These are phyloP conservation scores for Hypena proboscidalis DNA, from an alignment of 2,888 invertebrate species.

Conservation along the genomic window DNA sequence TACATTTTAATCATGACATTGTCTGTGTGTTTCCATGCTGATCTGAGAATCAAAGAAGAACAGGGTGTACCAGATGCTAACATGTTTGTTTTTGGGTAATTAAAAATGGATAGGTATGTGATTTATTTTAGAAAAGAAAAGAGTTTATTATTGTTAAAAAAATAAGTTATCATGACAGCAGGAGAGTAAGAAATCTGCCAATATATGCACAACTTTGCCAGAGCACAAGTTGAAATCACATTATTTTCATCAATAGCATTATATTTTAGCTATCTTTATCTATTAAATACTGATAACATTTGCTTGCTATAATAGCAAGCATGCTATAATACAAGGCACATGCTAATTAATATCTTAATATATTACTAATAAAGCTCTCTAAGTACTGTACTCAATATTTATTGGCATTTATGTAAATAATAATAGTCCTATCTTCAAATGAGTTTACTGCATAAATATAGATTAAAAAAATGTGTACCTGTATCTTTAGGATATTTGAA, in stretches of 20 bases:
- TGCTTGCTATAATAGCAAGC: too few relatives aligned
- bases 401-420: too few relatives aligned
- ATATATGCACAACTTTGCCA: conserved; percentile 13
- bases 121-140: conserved; percentile 4
- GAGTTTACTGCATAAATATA: too few relatives aligned
- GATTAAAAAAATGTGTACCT: too few relatives aligned
- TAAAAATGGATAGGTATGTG: conserved; percentile 1
- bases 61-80: conserved; percentile 37
- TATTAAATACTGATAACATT: too few relatives aligned
- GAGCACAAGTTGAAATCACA: conserved; percentile 24
- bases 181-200: not conserved
- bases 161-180: not conserved
- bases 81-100: conserved; percentile 12
- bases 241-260: conserved; percentile 1
- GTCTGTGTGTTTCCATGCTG: conserved; percentile 47
- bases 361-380: too few relatives aligned
- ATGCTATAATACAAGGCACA: too few relatives aligned
- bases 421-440: too few relatives aligned
- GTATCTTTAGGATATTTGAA: too few relatives aligned
- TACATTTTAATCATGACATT: conserved; percentile 49
- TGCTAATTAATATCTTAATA: too few relatives aligned
- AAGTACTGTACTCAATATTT: too few relatives aligned
- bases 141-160: not conserved
- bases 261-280: not conserved
- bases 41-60: conserved; percentile 47